These are phyloP conservation scores for Semaprochilodus insignis DNA, from an alignment of 2,797 vertebrate genomes.

Conservation along the genomic window DNA sequence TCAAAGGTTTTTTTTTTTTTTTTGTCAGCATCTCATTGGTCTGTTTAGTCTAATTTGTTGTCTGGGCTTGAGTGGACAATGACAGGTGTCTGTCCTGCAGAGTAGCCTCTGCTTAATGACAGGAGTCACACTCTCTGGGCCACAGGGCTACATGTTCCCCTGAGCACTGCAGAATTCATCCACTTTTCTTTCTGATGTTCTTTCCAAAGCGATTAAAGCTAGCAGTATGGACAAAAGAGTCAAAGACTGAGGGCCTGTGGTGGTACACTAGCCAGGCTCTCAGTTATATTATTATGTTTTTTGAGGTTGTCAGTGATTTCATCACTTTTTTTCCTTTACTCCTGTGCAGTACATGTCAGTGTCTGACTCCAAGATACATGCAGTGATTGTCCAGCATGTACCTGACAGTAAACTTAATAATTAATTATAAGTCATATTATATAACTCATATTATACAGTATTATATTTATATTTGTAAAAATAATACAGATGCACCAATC, in stretches of 20 bases:
- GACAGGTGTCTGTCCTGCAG: slow-evolving; percentile 4
- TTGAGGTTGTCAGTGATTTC: neutral
- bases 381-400: too few relatives aligned
- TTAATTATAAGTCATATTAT: too few relatives aligned
- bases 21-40: slow-evolving; percentile 34
- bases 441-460: too few relatives aligned
- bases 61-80: neutral
- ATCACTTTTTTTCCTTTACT: neutral
- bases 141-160: neutral
- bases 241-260: neutral
- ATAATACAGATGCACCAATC: too few relatives aligned
- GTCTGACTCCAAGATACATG: neutral
- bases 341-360: neutral
- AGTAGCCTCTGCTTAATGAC: neutral
- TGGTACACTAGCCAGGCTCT: neutral
- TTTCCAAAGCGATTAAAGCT: neutral
- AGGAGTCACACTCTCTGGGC: neutral
- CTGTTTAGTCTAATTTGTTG: neutral
- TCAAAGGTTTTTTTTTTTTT: slow-evolving; percentile 75
- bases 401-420: too few relatives aligned
- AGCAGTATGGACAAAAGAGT: too few relatives aligned
- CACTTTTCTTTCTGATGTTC: neutral
- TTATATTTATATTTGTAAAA: too few relatives aligned
- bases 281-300: neutral
- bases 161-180: neutral